Evolutionary conservation across 2,797 vertebrate species (phyloP).

Genomic region (Arrhamphus sclerolepis): DNA sequence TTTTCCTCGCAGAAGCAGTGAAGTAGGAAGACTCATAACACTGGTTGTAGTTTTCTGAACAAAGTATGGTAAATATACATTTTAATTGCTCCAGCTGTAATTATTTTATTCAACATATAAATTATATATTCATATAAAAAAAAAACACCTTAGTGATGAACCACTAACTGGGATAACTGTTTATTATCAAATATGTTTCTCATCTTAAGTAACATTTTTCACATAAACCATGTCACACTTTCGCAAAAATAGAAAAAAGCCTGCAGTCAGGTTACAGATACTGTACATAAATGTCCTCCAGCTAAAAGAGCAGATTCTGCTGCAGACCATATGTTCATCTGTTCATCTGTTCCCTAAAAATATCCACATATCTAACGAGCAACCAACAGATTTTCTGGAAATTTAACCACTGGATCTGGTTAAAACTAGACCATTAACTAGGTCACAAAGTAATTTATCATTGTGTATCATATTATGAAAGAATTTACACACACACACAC

Average conservation of each 20-base stretch:
- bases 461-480: no score
- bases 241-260: constrained; percentile 2
- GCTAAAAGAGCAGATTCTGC: constrained; percentile 1
- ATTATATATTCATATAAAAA: no score
- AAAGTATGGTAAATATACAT: no score
- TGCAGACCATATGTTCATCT: constrained; percentile 7
- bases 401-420: neutral
- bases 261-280: neutral
- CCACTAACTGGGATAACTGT: constrained; percentile 9
- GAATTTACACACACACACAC: no score
- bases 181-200: constrained; percentile 1
- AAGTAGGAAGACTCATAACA: no score
- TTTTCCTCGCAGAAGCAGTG: no score
- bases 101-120: no score
- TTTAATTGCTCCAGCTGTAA: no score
- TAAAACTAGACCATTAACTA: neutral
- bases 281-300: neutral
- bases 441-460: no score
- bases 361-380: neutral
- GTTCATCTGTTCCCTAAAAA: neutral
- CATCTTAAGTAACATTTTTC: neutral
- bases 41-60: no score
- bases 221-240: neutral
- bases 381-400: neutral
- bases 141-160: no score